Evolutionary conservation across 2,888 invertebrate genomes (phyloP).

Genomic region (Agriopis leucophaearia): DNA sequence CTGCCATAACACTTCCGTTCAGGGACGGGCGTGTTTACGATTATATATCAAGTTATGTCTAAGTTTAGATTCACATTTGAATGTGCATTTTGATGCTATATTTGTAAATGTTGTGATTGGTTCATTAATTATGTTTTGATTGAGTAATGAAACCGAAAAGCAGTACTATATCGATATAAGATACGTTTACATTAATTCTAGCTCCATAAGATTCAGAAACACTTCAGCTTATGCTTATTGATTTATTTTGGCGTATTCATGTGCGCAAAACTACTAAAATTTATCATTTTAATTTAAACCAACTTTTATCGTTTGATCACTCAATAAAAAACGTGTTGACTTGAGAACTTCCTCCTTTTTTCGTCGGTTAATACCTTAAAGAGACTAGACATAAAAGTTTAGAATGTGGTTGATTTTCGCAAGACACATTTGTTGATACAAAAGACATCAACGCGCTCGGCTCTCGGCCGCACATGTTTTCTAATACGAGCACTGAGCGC

Average conservation of each 20-base stretch:
- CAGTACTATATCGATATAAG: neutral
- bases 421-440: conserved; percentile 18
- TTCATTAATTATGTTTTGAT: neutral
- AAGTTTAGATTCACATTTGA: neutral
- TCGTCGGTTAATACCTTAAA: neutral
- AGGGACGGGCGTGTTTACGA: conserved; percentile 44
- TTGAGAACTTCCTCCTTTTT: no score
- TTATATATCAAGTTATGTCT: conserved; percentile 12
- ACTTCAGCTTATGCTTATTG: no score
- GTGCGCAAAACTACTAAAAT: no score
- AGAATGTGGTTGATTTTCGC: neutral
- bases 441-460: conserved; percentile 41
- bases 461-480: neutral
- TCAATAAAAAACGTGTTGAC: no score
- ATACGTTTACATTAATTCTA: no score
- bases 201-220: no score
- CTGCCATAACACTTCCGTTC: conserved; percentile 72
- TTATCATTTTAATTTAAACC: no score
- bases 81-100: neutral
- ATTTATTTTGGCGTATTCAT: no score
- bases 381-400: neutral
- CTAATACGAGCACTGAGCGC: no score
- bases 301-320: no score
- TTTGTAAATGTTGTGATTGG: conserved; percentile 1
- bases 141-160: no score